phyloP scores from a whole-genome alignment of 2,113 vertebrate species.

The Oryzias curvinotus region DNA sequence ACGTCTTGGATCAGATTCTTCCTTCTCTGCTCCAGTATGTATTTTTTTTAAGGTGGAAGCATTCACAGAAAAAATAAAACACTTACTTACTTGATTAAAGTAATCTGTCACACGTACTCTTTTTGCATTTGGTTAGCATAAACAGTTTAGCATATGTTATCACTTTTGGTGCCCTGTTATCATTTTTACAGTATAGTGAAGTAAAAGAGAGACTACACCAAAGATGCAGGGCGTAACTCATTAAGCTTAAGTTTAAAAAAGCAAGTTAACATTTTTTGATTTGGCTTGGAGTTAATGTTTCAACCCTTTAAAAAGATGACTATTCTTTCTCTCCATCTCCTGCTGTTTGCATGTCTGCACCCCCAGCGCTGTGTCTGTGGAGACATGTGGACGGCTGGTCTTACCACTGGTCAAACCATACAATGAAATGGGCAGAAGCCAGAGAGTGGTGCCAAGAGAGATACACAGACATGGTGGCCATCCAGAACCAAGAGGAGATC shows the following conservation, averaged over 20 bases:
- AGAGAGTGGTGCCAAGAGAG: slow-evolving; percentile 76
- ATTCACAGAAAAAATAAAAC: too few species aligned
- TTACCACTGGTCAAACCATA: slow-evolving; percentile 70
- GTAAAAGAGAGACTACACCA: too few species aligned
- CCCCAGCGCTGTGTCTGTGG: slow-evolving; percentile 68
- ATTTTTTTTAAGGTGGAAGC: not conserved
- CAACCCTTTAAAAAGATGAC: not conserved
- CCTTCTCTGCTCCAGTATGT: slow-evolving; percentile 57
- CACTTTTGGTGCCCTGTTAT: too few species aligned
- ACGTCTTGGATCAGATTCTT: slow-evolving; percentile 21
- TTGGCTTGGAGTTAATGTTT: not conserved
- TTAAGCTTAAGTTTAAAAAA: too few species aligned
- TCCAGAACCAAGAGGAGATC: slow-evolving; percentile 90
- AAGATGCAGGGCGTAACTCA: too few species aligned
- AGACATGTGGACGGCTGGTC: slow-evolving; percentile 81
- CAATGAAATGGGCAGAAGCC: slow-evolving; percentile 78
- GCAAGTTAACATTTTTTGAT: too few species aligned
- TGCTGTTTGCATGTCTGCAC: slow-evolving; percentile 15
- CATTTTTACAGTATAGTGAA: too few species aligned
- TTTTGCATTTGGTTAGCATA: too few species aligned
- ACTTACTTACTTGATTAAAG: too few species aligned
- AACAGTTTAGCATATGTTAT: too few species aligned
- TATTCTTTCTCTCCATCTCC: not conserved
- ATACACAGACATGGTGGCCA: slow-evolving; percentile 92
- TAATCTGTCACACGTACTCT: too few species aligned